Evolutionary conservation across 2,888 invertebrate species (phyloP).

Genomic region (Bursaphelenchus okinawaensis): DNA sequence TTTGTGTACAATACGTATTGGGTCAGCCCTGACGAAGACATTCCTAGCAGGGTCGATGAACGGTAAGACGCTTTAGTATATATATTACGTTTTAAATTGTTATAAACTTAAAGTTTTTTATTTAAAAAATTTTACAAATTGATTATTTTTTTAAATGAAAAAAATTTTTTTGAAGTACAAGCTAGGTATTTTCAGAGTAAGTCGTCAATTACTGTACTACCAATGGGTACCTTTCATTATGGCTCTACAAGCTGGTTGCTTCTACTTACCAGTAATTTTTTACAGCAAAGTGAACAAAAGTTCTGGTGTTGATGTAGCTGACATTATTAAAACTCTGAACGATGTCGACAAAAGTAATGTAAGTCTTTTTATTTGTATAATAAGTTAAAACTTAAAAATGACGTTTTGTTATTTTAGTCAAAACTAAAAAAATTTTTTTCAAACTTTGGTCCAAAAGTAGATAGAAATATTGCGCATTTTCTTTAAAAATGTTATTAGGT

Average conservation of each 20-base stretch:
- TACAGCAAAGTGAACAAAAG: conserved; percentile 30
- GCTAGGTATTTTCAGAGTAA: conserved; percentile 30
- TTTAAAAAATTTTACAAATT: no score
- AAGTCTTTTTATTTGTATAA: not conserved
- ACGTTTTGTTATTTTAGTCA: conserved; percentile 5
- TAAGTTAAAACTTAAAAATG: not conserved
- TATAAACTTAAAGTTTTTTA: no score
- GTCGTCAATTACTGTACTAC: conserved; percentile 51
- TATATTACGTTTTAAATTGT: no score
- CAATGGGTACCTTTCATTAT: conserved; percentile 56
- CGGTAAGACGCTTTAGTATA: conserved; percentile 23
- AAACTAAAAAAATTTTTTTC: no score
- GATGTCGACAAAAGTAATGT: conserved; percentile 44
- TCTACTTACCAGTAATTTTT: conserved; percentile 40
- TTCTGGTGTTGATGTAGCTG: conserved; percentile 49
- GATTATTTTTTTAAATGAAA: no score
- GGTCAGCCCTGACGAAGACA: conserved; percentile 47
- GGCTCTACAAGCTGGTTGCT: conserved; percentile 51
- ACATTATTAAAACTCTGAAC: conserved; percentile 43
- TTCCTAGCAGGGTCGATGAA: conserved; percentile 39
- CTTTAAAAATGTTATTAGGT: no score
- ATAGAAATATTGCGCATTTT: no score
- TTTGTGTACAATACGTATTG: conserved; percentile 56
- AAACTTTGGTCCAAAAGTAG: no score
- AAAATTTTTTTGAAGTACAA: not conserved